These are phyloP conservation scores for Neosalanx taihuensis DNA, from an alignment of 2,797 vertebrate species.

Conservation along the genomic window DNA sequence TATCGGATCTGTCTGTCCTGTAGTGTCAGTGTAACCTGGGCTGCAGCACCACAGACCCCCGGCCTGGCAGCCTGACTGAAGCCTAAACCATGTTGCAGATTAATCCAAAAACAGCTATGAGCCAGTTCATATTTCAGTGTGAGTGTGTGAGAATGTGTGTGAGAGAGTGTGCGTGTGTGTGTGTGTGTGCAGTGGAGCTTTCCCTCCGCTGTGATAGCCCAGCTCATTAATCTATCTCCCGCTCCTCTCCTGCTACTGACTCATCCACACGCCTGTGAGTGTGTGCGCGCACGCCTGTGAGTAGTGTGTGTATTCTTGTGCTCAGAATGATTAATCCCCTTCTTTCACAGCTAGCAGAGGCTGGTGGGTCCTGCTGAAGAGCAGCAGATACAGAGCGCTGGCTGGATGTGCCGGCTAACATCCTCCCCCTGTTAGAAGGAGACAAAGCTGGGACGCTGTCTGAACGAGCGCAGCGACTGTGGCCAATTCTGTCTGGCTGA, in stretches of 20 bases:
- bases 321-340: background rate
- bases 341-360: background rate
- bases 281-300: background rate
- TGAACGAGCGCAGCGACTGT: background rate
- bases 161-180: background rate
- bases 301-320: background rate
- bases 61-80: too few relatives aligned
- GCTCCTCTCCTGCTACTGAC: background rate
- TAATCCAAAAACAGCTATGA: too few relatives aligned
- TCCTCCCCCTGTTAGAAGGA: background rate
- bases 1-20: too few relatives aligned
- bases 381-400: background rate
- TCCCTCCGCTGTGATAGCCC: background rate
- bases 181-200: background rate
- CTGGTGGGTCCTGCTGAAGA: background rate
- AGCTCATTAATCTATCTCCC: background rate
- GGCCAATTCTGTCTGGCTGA: constrained; percentile 4
- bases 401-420: background rate
- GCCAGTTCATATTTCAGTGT: too few relatives aligned
- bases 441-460: background rate
- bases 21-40: too few relatives aligned
- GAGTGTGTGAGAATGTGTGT: background rate
- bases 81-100: too few relatives aligned
- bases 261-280: background rate
- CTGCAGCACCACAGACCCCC: too few relatives aligned